Base-by-base conservation (phyloP, 2,113 vertebrate genomes). In the Micronisus gabar region DNA sequence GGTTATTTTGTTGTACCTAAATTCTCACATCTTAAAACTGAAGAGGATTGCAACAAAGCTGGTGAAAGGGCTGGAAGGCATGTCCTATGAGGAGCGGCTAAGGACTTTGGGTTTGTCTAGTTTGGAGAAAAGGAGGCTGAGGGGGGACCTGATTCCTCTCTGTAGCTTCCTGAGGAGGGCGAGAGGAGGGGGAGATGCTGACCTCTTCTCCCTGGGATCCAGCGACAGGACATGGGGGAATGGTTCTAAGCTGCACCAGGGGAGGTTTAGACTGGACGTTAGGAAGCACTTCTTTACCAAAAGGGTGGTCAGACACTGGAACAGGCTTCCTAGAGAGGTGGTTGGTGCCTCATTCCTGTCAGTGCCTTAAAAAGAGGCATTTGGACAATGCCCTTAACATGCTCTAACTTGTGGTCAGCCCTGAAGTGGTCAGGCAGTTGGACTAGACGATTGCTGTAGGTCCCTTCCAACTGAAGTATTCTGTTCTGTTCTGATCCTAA, bases 151-250 rank as follows among this genome's bases (percentile, higher is more conserved):
- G 47, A 22, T 43, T 41, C 29, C 20, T 62, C 30, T 66, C 41
- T 67, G 11, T 30, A 75, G 34, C 20, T 75, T 83, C 30, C 13
- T 25, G 26, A 7, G 10, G 34, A 70, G 19, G 25, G 5, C 11
- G 71, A 45, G 14, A 4, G 27, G 38, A 30, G 15, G 41, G 5
- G 7, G 55, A 53, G 22, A 11, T 80, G 36, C 13, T 67, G 72
- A 40, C 10, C 23, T 67, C 27, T 80, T 40, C 36, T 75, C 15
- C 4, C 7, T 14, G 18, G 4, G 4, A 38, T 56, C n/a, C 65
- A 47, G 36, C 10, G 17, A 56, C 4, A 62, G 25, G n/a, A 30
- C 2, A 0, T 1, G 0, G 23, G 17, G 22, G 36, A 85, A 85
- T 10, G 10, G 6, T 58, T 62, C 50, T 79, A 71, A 61, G 9